These are phyloP conservation scores for Drosophila ohnishii DNA, from an alignment of 1,140 invertebrate genomes.

Conservation along the genomic window DNA sequence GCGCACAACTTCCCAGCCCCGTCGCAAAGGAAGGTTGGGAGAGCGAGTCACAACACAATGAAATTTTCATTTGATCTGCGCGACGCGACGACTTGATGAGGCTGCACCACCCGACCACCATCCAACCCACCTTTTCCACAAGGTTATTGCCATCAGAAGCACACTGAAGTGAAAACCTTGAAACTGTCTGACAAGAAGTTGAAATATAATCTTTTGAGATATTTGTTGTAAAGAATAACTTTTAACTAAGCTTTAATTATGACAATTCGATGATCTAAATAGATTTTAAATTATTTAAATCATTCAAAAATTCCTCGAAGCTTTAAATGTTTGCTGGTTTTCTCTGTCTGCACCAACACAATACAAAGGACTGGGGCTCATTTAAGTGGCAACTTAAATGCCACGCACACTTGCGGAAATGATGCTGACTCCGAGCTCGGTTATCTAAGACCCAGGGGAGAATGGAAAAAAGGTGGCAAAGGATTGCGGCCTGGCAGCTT, in stretches of 20 bases:
- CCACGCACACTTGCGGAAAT: conserved; percentile 66
- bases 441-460: conserved; percentile 26
- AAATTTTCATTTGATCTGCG: conserved; percentile 81
- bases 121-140: conserved; percentile 8
- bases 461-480: conserved; percentile 37
- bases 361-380: conserved; percentile 25
- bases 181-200: neutral
- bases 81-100: conserved; percentile 70
- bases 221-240: neutral
- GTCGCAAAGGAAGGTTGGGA: conserved; percentile 28
- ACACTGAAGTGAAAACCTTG: conserved; percentile 1
- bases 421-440: conserved; percentile 43
- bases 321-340: neutral
- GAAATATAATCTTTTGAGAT: neutral
- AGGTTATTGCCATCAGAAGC: conserved; percentile 43
- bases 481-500: conserved; percentile 48
- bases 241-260: neutral
- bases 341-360: conserved; percentile 13
- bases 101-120: conserved; percentile 25
- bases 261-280: accelerated
- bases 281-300: too few relatives aligned
- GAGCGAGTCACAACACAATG: conserved; percentile 67
- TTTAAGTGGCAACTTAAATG: conserved; percentile 64
- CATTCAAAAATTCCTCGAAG: neutral
- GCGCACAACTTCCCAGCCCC: conserved; percentile 21